Evolutionary conservation across 2,888 invertebrate genomes (phyloP).

Genomic region (Drosophila fungiperda): DNA sequence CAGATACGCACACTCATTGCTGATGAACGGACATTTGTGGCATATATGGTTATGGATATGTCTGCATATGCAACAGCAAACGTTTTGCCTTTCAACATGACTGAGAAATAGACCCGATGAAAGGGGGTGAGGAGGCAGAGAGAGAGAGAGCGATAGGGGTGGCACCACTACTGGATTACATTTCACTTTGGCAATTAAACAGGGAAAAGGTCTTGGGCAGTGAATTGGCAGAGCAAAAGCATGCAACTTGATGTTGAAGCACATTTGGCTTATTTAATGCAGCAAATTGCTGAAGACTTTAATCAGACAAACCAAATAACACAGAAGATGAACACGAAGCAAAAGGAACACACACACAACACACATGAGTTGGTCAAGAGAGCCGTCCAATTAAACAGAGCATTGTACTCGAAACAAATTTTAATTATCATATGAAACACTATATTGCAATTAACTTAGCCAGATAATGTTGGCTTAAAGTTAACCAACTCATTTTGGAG

Average conservation of each 20-base stretch:
- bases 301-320: slow-evolving; percentile 11
- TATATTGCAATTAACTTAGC: slow-evolving; percentile 13
- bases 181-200: slow-evolving; percentile 68
- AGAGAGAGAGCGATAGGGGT: background rate
- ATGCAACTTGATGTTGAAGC: slow-evolving; percentile 47
- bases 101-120: slow-evolving; percentile 16
- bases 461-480: slow-evolving; percentile 10
- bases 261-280: slow-evolving; percentile 65
- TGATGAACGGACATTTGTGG: slow-evolving; percentile 67
- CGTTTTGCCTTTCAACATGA: slow-evolving; percentile 54
- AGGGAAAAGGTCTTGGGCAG: slow-evolving; percentile 25
- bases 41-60: slow-evolving; percentile 62
- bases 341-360: background rate
- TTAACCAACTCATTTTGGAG: background rate
- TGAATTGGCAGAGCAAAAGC: slow-evolving; percentile 7
- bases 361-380: slow-evolving; percentile 19
- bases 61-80: slow-evolving; percentile 48
- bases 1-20: slow-evolving; percentile 20
- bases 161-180: slow-evolving; percentile 53
- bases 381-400: slow-evolving; percentile 11
- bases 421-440: slow-evolving; percentile 49
- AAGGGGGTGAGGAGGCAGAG: background rate
- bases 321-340: background rate
- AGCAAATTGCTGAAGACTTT: slow-evolving; percentile 47
- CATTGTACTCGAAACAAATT: slow-evolving; percentile 20